phyloP scores from a whole-genome alignment of 2,888 invertebrate genomes.

The Tholera decimalis region DNA sequence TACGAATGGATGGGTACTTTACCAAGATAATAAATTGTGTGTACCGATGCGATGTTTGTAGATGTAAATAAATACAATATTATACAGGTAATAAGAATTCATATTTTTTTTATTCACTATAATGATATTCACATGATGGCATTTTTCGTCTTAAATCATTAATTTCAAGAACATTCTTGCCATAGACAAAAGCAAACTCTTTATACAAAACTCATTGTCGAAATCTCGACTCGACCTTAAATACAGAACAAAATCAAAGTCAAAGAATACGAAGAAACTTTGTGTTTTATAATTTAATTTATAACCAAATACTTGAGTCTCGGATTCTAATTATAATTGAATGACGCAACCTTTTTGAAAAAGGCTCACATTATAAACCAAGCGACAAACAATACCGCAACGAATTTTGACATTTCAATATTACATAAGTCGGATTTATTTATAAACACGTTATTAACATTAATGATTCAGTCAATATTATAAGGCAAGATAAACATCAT shows the following conservation, averaged over 20 bases:
- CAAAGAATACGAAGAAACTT: conserved; percentile 4
- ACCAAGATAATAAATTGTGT: conserved; percentile 14
- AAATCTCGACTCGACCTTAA: neutral
- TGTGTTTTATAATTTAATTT: conserved; percentile 10
- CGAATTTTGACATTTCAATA: conserved; percentile 50
- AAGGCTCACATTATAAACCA: conserved; percentile 31
- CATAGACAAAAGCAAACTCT: neutral
- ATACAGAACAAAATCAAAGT: neutral
- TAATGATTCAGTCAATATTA: conserved; percentile 65
- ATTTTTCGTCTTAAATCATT: neutral
- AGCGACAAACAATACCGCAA: conserved; percentile 47
- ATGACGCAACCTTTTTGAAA: conserved; percentile 39
- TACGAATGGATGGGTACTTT: conserved; percentile 30
- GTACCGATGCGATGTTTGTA: conserved; percentile 5
- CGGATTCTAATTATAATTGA: conserved; percentile 36
- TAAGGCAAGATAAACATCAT: conserved; percentile 68
- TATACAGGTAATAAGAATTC: no score
- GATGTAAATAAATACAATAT: conserved; percentile 3
- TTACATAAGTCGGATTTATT: conserved; percentile 61
- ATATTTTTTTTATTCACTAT: no score
- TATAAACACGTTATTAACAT: conserved; percentile 61
- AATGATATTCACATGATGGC: neutral
- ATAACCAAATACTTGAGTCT: conserved; percentile 12
- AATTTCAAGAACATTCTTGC: neutral
- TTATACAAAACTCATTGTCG: no score